These are phyloP conservation scores for Petrolisthes cinctipes DNA, from an alignment of 2,888 invertebrate species.

Conservation along the genomic window DNA sequence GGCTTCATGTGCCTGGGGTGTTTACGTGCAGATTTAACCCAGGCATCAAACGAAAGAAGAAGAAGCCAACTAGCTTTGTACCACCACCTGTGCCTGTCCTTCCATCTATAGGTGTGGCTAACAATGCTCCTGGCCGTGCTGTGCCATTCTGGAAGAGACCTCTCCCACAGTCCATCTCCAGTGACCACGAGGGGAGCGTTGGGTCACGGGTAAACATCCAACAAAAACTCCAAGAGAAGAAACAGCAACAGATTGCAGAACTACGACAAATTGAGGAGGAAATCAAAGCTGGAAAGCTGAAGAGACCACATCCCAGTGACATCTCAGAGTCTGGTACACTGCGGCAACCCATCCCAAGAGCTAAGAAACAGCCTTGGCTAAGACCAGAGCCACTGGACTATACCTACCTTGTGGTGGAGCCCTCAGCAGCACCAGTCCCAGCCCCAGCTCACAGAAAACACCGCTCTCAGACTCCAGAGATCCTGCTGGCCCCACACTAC, in stretches of 20 bases:
- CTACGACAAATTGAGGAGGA: slow-evolving; percentile 86
- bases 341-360: slow-evolving; percentile 79
- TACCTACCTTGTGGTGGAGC: slow-evolving; percentile 71
- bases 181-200: slow-evolving; percentile 83
- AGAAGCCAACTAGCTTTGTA: slow-evolving; percentile 89
- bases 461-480: slow-evolving; percentile 82
- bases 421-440: slow-evolving; percentile 54
- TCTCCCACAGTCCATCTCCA: slow-evolving; percentile 77
- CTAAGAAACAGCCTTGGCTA: slow-evolving; percentile 78
- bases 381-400: slow-evolving; percentile 72
- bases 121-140: slow-evolving; percentile 54
- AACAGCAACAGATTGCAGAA: slow-evolving; percentile 87
- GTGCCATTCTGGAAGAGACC: slow-evolving; percentile 83
- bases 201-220: slow-evolving; percentile 85
- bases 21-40: slow-evolving; percentile 91
- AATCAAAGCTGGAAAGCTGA: slow-evolving; percentile 83
- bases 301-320: slow-evolving; percentile 69
- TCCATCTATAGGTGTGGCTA: slow-evolving; percentile 64
- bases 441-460: slow-evolving; percentile 69
- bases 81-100: slow-evolving; percentile 76
- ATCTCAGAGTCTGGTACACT: slow-evolving; percentile 69
- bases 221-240: slow-evolving; percentile 88
- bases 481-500: slow-evolving; percentile 82
- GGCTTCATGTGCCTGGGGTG: slow-evolving; percentile 77
- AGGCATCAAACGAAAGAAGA: slow-evolving; percentile 82